Evolutionary conservation across 2,888 invertebrate genomes (phyloP), one percentile per base, ranked within the genome.

Genomic region (Lapara coniferarum): DNA sequence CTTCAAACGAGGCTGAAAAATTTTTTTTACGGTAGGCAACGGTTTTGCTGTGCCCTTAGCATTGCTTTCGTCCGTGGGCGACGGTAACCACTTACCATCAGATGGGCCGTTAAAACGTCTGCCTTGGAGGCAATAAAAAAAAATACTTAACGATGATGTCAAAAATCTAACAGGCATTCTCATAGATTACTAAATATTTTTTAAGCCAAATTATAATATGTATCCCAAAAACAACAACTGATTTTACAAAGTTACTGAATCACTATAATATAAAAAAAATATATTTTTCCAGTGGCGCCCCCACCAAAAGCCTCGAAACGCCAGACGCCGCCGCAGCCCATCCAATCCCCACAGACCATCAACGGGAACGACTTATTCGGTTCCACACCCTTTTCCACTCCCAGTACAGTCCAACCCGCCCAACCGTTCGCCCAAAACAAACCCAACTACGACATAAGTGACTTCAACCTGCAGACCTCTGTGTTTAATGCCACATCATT

Each of bases 261-360:
- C 59, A 8, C n/a, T n/a, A 0, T 8, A 53, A 16, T 16, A 46
- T 53, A 46, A 58, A 44, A 13, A 10, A n/a, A 2, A 70, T 72
- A 71, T 73, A 30, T 77, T 25, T 49, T 93, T 94, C 10, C 88
- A 98, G 98, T 98, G 95, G 97, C 97, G 63, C 98, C 98, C 73
- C 98, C 98, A 71, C 98, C 98, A 71, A 97, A 97, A 88, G 95
- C 96, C 10, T 95, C 95, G 37, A 95, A 95, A 77, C 95, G 95
- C 72, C 83, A 93, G 55, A 79, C 85, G 56, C 76, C 78, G 30
- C 80, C 83, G 74, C 78, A 81, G 72, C 81, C 83, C 72, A 82
- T 86, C 68, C 75, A 70, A n/a, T 70, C 78, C 75, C 73, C 72
- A 10, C 57, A 59, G 52, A 66, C 58, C 51, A 89, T 81, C 77